A percentile compares a stretch with the other conserved stretches of the same genome.
Evolutionary conservation across 2,113 vertebrate species (phyloP).

Genomic region (Sceloporus undulatus): DNA sequence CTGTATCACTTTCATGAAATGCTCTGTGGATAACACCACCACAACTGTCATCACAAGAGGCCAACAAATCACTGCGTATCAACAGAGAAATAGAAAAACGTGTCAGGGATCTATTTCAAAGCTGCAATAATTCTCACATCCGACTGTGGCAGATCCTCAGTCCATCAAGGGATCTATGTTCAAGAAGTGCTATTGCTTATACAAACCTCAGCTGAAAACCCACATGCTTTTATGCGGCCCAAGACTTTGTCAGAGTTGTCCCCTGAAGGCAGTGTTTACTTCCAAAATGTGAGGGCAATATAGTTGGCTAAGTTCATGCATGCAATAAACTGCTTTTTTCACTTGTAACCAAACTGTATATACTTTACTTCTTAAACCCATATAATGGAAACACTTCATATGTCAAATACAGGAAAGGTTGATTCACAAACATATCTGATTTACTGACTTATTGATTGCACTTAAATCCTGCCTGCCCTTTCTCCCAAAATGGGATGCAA

Average conservation of each 20-base stretch:
- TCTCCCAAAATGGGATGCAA: too few species aligned
- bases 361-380: slow-evolving; percentile 5
- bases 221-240: slow-evolving; percentile 11
- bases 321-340: background rate
- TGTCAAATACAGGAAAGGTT: background rate
- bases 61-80: slow-evolving; percentile 23
- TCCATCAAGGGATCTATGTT: slow-evolving; percentile 14
- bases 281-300: background rate
- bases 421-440: background rate
- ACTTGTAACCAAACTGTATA: background rate
- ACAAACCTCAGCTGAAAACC: background rate
- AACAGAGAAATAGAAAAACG: background rate
- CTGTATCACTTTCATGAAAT: slow-evolving; percentile 7
- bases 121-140: slow-evolving; percentile 22
- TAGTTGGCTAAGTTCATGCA: background rate
- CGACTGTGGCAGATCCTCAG: background rate
- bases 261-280: slow-evolving; percentile 5
- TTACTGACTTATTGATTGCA: too few species aligned
- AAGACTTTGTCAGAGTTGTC: background rate
- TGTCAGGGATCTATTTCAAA: background rate
- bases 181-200: background rate
- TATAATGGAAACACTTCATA: background rate
- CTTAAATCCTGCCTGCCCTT: too few species aligned
- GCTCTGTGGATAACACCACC: slow-evolving; percentile 31
- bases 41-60: slow-evolving; percentile 19